phyloP scores from a whole-genome alignment of 1,140 invertebrate species.

The Caenorhabditis tropicalis region DNA sequence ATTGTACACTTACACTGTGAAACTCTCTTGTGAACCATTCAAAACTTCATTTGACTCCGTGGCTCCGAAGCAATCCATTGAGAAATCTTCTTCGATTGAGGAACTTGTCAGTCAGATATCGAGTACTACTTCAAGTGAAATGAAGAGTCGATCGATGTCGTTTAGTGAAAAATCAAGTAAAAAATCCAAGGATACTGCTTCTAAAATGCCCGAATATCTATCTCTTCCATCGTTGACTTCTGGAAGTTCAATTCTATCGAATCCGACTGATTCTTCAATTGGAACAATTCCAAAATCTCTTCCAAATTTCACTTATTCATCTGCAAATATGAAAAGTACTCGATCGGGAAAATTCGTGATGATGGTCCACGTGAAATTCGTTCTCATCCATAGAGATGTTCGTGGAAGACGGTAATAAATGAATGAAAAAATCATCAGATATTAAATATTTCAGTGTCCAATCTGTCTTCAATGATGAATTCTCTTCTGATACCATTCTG shows the following conservation, averaged over 20 bases:
- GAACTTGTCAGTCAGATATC: not conserved
- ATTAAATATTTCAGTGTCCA: not conserved
- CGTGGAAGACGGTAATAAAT: not conserved
- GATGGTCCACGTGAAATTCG: constrained; percentile 12
- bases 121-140: not conserved
- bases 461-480: not conserved
- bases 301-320: not conserved
- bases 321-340: not conserved
- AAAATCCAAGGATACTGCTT: not conserved
- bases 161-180: not conserved
- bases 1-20: not conserved
- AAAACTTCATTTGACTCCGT: too few species aligned
- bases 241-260: not conserved
- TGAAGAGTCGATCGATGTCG: not conserved
- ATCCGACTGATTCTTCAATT: not conserved
- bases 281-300: not conserved
- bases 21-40: not conserved
- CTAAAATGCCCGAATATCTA: not conserved
- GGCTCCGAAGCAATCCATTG: not conserved
- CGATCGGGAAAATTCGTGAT: not conserved
- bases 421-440: too few species aligned
- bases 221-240: not conserved
- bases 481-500: not conserved
- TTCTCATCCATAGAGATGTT: not conserved
- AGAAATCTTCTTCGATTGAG: not conserved